These are phyloP conservation scores for Polia nebulosa DNA, from an alignment of 2,888 invertebrate genomes.

Conservation along the genomic window DNA sequence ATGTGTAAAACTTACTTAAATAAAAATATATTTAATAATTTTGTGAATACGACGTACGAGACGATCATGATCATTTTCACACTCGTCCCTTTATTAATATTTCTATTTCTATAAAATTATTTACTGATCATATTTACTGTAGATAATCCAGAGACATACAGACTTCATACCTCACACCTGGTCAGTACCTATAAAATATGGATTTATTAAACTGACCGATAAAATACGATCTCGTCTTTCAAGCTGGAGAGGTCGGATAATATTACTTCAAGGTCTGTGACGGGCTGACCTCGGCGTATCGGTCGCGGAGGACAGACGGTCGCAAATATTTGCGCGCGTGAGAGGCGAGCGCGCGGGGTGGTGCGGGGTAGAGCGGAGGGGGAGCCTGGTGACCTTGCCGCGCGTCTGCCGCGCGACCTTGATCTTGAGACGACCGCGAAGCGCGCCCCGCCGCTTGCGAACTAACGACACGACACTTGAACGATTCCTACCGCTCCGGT, in stretches of 20 bases:
- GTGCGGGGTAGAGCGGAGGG: conserved; percentile 61
- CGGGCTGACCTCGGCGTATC: conserved; percentile 90
- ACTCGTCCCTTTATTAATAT: neutral
- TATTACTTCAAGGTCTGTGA: conserved; percentile 89
- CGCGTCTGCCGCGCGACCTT: conserved; percentile 89
- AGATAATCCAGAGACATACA: conserved; percentile 29
- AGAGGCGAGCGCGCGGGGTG: conserved; percentile 72
- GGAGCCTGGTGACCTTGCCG: conserved; percentile 85
- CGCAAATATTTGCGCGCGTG: conserved; percentile 89
- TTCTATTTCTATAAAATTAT: neutral
- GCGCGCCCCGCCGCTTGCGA: conserved; percentile 71
- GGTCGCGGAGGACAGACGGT: conserved; percentile 90
- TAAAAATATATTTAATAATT: neutral
- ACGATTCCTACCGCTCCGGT: conserved; percentile 81
- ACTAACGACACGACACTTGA: conserved; percentile 69
- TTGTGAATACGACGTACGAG: neutral
- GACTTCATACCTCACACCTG: conserved; percentile 41
- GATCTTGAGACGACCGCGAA: conserved; percentile 91
- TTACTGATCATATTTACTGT: conserved; percentile 12
- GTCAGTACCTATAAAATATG: conserved; percentile 44
- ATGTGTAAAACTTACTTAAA: neutral
- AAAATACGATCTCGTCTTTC: conserved; percentile 83
- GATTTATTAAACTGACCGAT: conserved; percentile 76
- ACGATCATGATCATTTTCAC: neutral
- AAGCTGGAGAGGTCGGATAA: conserved; percentile 86